These are phyloP conservation scores for Leucophora obtusa DNA, from an alignment of 2,888 invertebrate species.

Conservation along the genomic window DNA sequence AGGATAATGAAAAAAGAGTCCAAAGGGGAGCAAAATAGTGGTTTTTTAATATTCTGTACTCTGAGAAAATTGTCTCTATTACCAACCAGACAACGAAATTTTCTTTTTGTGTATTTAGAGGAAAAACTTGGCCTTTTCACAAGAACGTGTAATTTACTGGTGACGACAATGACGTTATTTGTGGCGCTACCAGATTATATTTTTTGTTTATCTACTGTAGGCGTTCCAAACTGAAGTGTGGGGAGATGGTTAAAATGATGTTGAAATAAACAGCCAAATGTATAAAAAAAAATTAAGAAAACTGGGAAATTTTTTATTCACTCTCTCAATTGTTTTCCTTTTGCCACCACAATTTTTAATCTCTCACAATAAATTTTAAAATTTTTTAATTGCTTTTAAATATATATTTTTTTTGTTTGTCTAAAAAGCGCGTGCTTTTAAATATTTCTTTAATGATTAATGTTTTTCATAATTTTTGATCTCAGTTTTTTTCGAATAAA, in stretches of 20 bases:
- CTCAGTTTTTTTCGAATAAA: not conserved
- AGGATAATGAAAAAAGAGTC: constrained; percentile 23
- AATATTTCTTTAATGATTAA: not conserved
- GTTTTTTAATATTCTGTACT: not conserved
- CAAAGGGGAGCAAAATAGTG: not conserved
- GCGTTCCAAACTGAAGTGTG: constrained; percentile 1
- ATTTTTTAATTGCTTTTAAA: constrained; percentile 10
- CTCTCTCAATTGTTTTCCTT: constrained; percentile 8
- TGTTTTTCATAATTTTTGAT: not conserved
- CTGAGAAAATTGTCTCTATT: constrained; percentile 22
- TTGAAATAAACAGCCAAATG: not conserved
- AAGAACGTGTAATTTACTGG: constrained; percentile 23
- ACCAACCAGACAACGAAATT: constrained; percentile 37
- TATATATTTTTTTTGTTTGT: not conserved
- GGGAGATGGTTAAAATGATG: not conserved
- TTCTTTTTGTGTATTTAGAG: not conserved
- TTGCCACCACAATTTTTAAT: not conserved
- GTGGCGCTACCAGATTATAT: constrained; percentile 28
- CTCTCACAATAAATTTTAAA: no score
- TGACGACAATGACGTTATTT: constrained; percentile 55
- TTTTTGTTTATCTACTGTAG: constrained; percentile 22
- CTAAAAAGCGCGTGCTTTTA: not conserved
- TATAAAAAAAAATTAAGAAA: not conserved
- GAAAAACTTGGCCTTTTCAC: constrained; percentile 43
- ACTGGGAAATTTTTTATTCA: constrained; percentile 9